Evolutionary conservation across 2,888 invertebrate genomes (phyloP), one percentile per base, ranked within the genome.

Genomic region (Epinotia brunnichana): DNA sequence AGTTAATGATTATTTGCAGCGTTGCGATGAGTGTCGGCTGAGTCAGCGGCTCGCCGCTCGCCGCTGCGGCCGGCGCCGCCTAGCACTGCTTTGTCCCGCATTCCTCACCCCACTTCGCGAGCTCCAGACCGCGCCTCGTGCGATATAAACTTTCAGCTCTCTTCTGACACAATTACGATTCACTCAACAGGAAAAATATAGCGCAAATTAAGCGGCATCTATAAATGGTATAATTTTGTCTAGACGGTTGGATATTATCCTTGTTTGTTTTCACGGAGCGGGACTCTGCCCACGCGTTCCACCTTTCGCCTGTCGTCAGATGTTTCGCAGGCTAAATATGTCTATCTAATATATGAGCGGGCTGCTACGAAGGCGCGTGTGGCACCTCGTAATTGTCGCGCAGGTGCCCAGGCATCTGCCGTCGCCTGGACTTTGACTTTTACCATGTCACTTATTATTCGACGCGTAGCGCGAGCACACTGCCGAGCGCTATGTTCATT

Each of bases 401-500:
- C 92, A 93, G 92, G 92, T 92, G 92, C 81, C 77, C 80, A 75
- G 83, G 88, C 92, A 92, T 92, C 92, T 92, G 92, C 90, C 89
- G 77, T 85, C 84, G 81, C 80, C 83, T 84, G 87, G 86, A 85
- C 86, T 85, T 81, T 83, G 82, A 79, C 81, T 83, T 78, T 84
- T 82, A 85, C 85, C 83, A 88, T 84, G 86, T 86, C 83, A 84
- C 87, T 88, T 87, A 85, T 85, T 81, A 82, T 80, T 78, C 80
- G 76, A 77, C 79, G 71, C 75, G 69, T 29, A 73, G 54, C 61
- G 68, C 64, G 59, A 80, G 79, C 76, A 48, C 48, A 77, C 79
- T 76, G 80, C 78, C 78, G 78, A 64, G 77, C 79, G 80, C 79
- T 74, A 70, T 80, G 79, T 80, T 75, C 86, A 79, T 78, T 78